Conservation (phyloP, 2,797 vertebrate genomes). For the Protonibea diacanthus region DNA sequence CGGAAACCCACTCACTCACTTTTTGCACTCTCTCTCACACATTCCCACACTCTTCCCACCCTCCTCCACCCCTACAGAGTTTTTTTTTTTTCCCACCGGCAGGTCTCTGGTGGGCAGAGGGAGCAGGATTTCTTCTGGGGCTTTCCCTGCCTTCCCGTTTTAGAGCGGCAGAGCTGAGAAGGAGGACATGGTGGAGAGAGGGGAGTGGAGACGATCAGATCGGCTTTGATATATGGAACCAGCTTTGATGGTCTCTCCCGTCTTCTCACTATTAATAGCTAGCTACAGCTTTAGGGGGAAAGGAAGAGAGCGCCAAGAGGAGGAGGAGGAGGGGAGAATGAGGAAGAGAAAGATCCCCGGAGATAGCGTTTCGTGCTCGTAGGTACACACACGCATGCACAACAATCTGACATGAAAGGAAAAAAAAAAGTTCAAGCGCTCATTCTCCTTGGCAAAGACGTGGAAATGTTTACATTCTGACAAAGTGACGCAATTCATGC, state of each 20-base stretch:
- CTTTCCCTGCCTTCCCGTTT: slow-evolving; percentile 78
- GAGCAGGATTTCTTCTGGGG: slow-evolving; percentile 77
- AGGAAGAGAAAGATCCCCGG: slow-evolving; percentile 55
- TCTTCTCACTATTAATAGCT: slow-evolving; percentile 82
- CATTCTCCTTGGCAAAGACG: slow-evolving; percentile 28
- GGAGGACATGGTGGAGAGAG: slow-evolving; percentile 67
- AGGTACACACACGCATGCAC: slow-evolving; percentile 36
- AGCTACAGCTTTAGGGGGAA: slow-evolving; percentile 72
- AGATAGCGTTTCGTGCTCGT: slow-evolving; percentile 47
- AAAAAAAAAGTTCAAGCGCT: slow-evolving; percentile 1
- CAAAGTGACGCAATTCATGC: background rate
- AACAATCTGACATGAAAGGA: slow-evolving; percentile 49
- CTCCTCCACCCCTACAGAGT: slow-evolving; percentile 39
- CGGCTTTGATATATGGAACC: slow-evolving; percentile 83
- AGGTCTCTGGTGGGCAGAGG: slow-evolving; percentile 67
- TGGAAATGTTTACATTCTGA: slow-evolving; percentile 39
- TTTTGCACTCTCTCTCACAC: slow-evolving; percentile 60
- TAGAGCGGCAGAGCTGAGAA: slow-evolving; percentile 72
- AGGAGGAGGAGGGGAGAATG: slow-evolving; percentile 51
- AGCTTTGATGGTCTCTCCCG: slow-evolving; percentile 83
- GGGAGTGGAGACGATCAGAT: slow-evolving; percentile 71
- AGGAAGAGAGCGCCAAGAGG: slow-evolving; percentile 63
- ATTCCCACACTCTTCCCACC: slow-evolving; percentile 62
- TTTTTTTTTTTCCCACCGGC: slow-evolving; percentile 44
- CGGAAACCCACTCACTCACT: slow-evolving; percentile 45